Conservation (phyloP, 2,113 vertebrate species). For the Pseudonaja textilis region DNA sequence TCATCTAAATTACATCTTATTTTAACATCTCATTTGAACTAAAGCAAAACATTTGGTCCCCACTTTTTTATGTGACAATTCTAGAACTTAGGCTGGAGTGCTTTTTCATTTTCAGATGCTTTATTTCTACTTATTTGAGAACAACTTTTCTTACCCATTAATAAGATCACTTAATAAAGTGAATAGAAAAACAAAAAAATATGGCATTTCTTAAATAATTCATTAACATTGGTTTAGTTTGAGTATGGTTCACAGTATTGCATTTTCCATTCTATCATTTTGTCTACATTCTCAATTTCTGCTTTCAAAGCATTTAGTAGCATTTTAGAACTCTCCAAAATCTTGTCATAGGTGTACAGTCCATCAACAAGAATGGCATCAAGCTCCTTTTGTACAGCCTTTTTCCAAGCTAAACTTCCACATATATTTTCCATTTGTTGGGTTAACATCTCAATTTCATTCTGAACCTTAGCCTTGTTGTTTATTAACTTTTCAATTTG, state of each 20-base stretch:
- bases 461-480: constrained; percentile 52
- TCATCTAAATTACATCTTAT: background rate
- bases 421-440: constrained; percentile 47
- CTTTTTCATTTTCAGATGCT: background rate
- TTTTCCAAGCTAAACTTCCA: constrained; percentile 56
- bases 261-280: constrained; percentile 45
- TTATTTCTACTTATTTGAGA: background rate
- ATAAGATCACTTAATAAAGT: background rate
- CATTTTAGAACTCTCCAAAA: constrained; percentile 65
- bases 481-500: constrained; percentile 58
- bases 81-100: background rate
- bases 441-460: constrained; percentile 51
- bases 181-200: background rate
- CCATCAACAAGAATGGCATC: constrained; percentile 64
- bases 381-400: constrained; percentile 54
- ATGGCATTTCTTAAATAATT: background rate
- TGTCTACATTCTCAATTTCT: constrained; percentile 60
- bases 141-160: background rate
- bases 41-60: background rate
- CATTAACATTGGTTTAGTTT: background rate
- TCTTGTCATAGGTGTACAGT: constrained; percentile 63
- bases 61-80: background rate
- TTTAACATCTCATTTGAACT: background rate
- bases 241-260: constrained; percentile 30
- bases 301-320: constrained; percentile 62